Base-by-base conservation (phyloP, 2,888 invertebrate species). In the Apodemia mormo region DNA sequence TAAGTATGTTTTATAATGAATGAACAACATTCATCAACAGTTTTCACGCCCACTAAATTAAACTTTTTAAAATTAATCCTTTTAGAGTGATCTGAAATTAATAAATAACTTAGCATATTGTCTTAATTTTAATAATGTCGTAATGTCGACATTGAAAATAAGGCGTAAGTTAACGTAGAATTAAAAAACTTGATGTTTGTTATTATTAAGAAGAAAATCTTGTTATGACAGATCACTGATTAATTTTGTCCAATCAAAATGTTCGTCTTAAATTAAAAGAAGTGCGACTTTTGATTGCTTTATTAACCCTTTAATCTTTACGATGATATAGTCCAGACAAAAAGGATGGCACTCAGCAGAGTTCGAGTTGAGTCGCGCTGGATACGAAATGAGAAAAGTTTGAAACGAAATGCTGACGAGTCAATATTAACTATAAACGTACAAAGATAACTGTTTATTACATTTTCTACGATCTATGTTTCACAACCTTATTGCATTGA, bases 321-420 rank as follows among this genome's bases (percentile, higher is more conserved):
- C 72, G 69, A 76, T 77, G 79, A 79, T 80, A 80, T 80, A 80
- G 64, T 33, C 68, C 79, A 71, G 68, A 76, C 80, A 76, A 76
- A 75, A 73, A 76, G 76, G 73, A 75, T 80, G 75, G 76, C 75
- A 75, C 73, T 73, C 70, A 72, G 73, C 76, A 77, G 77, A 76
- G 77, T 79, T 78, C 78, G 75, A 77, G 79, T 83, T 79, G 78
- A 82, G 84, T 84, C 84, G 81, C 81, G 82, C 84, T 88, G 85
- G 83, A 83, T 87, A 83, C 87, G 80, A 90, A 92, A 92, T 92
- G 92, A 92, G 92, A 91, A 92, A 92, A 92, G 92, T 92, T 92
- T 83, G 77, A 81, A 87, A 87, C 87, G 85, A 88, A 90, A 87
- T 86, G 88, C 87, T 88, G 87, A 87, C 88, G 90, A 90, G 92